Base-by-base conservation (phyloP, 2,888 invertebrate genomes). In the Willowsia nigromaculata region DNA sequence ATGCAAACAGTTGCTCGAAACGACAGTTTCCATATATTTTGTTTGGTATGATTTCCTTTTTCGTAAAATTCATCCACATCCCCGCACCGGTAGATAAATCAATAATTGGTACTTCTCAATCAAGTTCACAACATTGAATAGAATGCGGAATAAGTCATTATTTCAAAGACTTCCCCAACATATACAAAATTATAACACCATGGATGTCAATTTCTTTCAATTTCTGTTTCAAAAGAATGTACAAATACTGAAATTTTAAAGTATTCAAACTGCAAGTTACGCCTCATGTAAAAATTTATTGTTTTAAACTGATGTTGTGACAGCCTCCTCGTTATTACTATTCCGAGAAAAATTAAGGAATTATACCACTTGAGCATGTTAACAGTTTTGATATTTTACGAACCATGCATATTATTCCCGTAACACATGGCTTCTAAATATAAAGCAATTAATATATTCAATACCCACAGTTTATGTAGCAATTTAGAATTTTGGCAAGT, bases 111-210 rank as follows among this genome's bases (percentile, higher is more conserved):
- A 37, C 18, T n/a, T 18, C 33, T 68, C 65, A 68, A 18, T 68
- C 65, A 68, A 68, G 33, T 68, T 37, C 65, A 68, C 65, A 68
- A 37, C 65, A 37, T 68, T 33, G 18, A 68, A 18, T 37, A 68
- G 15, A 13, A 25, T 56, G 13, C 2, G 7, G 18, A 0, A 62
- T 62, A 62, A 13, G 3, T 62, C 30, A 62, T 13, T 1, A 59
- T 25, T 25, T 27, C 25, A 22, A 53, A 18, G 18, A 62, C 30
- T 30, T 30, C 30, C 13, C 3, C 53, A 53, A 18, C 53, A 18
- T n/a, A n/a, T n/a, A n/a, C n/a, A n/a, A n/a, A n/a, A n/a, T n/a
- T n/a, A n/a, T 15, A 50, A 15, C 50, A 50, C 50, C 11, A 15
- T 18, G n/a, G n/a, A 53, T 53, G 53, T 13, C 13, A n/a, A 7